A percentile compares a stretch with the other conserved stretches of the same genome.
These are phyloP conservation scores for Eufriesea mexicana DNA, from an alignment of 1,140 invertebrate genomes.

Conservation along the genomic window DNA sequence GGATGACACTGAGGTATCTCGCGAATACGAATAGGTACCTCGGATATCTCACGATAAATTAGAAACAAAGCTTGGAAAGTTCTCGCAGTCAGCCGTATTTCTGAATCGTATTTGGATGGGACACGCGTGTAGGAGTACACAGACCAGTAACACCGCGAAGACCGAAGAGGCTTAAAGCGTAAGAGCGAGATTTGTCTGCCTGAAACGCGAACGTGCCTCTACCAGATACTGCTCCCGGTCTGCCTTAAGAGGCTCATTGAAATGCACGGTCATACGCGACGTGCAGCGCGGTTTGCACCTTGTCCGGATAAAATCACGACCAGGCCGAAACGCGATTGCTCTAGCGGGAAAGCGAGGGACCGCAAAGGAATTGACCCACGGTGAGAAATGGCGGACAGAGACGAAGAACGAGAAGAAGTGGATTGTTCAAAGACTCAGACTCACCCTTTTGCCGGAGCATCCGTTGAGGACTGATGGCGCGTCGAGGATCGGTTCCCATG, in stretches of 20 bases:
- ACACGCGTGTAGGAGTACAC: not conserved
- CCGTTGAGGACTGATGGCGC: conserved; percentile 82
- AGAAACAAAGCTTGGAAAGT: not conserved
- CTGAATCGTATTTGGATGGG: not conserved
- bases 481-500: not conserved
- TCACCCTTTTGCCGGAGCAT: conserved; percentile 80
- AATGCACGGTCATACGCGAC: conserved; percentile 71
- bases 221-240: conserved; percentile 55
- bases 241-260: conserved; percentile 72
- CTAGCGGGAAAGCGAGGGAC: not conserved
- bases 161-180: conserved; percentile 52
- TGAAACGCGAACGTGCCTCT: conserved; percentile 65
- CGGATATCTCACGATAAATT: not conserved
- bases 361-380: not conserved
- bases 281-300: conserved; percentile 51
- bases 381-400: not conserved
- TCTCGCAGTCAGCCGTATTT: not conserved
- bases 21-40: too few species aligned
- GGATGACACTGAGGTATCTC: too few species aligned
- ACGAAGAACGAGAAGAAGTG: not conserved
- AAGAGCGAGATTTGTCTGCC: conserved; percentile 59
- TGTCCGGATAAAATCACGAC: conserved; percentile 44
- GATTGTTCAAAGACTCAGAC: too few species aligned
- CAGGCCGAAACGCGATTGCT: not conserved
- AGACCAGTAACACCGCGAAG: not conserved